Base-by-base conservation (phyloP, 2,797 vertebrate genomes). In the Acanthopagrus latus region DNA sequence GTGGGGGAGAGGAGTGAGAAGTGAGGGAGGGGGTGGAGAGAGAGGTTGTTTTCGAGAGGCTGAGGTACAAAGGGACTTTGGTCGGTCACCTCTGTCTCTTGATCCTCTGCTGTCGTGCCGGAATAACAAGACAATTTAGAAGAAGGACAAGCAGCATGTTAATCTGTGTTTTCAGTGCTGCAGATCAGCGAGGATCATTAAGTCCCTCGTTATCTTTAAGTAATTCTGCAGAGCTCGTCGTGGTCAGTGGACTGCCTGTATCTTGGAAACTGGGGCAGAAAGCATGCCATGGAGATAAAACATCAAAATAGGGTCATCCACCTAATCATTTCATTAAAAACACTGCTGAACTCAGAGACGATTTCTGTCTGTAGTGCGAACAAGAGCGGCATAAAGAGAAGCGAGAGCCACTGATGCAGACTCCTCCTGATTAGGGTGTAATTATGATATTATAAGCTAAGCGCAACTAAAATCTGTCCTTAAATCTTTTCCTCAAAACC, bases 121-220 rank as follows among this genome's bases (percentile, higher is more conserved):
- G 67, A 89, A 86, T 86, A 89, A 88, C 78, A 74, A 83, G 82
- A 87, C 89, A 87, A 91, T 92, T 88, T 90, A 71, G 38, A 38
- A 10, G n/a, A 41, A 68, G 83, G 83, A 90, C 87, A 86, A 87
- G 85, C 25, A 59, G 62, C 27, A 64, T 81, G 84, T 83, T 91
- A 91, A 92, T 92, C 76, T 75, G 76, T 79, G 47, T 78, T 78
- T 89, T 80, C 75, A 70, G 74, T 80, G 66, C 58, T 68, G 33
- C 62, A 74, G 79, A 86, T 83, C 84, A 78, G 76, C 7, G 47
- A 76, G 33, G 80, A 85, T 86, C 89, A 90, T 90, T 82, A 84
- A 78, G 66, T 52, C 74, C 54, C 66, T 84, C 38, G 55, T 90
- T 89, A 89, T 85, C 65, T 81, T 65, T 66, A 66, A 86, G 76